Evolutionary conservation across 2,888 invertebrate species (phyloP).

Genomic region (Pycnomerus fuliginosus): DNA sequence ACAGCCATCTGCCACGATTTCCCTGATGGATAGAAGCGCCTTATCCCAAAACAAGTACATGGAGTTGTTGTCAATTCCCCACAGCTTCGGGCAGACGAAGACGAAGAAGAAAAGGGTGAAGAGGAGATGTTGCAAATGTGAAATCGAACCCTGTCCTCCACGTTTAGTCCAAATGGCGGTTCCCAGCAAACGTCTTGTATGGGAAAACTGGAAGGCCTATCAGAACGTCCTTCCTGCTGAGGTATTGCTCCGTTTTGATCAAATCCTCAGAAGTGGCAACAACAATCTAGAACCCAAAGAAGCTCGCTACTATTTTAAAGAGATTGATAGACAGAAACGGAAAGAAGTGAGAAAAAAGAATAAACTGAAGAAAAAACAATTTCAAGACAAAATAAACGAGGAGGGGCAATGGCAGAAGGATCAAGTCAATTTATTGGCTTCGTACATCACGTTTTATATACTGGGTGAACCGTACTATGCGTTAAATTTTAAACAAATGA

Average conservation of each 20-base stretch:
- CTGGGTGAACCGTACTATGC: slow-evolving; percentile 36
- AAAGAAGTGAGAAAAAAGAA: slow-evolving; percentile 28
- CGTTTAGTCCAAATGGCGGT: slow-evolving; percentile 40
- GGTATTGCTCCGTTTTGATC: slow-evolving; percentile 37
- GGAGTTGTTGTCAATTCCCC: slow-evolving; percentile 35
- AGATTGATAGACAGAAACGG: slow-evolving; percentile 34
- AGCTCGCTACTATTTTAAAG: slow-evolving; percentile 43
- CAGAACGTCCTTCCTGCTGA: slow-evolving; percentile 34
- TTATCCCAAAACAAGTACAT: slow-evolving; percentile 38
- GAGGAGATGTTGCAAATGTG: slow-evolving; percentile 22
- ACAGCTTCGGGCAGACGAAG: slow-evolving; percentile 1
- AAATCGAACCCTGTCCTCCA: slow-evolving; percentile 40
- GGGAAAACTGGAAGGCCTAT: slow-evolving; percentile 40
- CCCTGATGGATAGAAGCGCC: slow-evolving; percentile 23
- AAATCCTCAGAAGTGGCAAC: slow-evolving; percentile 41
- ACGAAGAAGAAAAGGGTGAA: slow-evolving; percentile 14
- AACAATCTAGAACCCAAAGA: slow-evolving; percentile 42
- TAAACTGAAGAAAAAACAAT: slow-evolving; percentile 26
- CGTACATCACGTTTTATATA: slow-evolving; percentile 37
- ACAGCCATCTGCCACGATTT: neutral
- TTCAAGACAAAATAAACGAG: slow-evolving; percentile 22
- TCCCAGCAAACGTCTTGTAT: slow-evolving; percentile 40
- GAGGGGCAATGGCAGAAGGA: slow-evolving; percentile 29
- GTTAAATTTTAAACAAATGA: slow-evolving; percentile 42
- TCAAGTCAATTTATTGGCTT: slow-evolving; percentile 27